Percentiles rank a stretch among this genome's conserved stretches.
Evolutionary conservation across 1,140 invertebrate genomes (phyloP).

Genomic region (Hermetia illucens): DNA sequence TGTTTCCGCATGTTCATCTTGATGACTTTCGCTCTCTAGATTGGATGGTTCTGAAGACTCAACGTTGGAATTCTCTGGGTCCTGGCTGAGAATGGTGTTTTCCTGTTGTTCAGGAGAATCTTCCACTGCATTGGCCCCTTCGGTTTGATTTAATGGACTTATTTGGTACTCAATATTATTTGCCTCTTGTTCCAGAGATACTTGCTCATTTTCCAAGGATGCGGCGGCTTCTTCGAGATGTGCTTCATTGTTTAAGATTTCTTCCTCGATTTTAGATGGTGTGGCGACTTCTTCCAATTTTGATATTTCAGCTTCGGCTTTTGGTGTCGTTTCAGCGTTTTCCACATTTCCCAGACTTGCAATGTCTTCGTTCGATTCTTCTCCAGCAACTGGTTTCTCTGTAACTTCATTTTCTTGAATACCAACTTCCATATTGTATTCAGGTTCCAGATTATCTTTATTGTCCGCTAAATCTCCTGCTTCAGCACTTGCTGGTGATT

Average conservation of each 20-base stretch:
- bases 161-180: slow-evolving; percentile 9
- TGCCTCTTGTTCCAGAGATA: slow-evolving; percentile 10
- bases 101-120: too few species aligned
- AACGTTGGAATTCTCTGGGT: too few species aligned
- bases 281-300: slow-evolving; percentile 27
- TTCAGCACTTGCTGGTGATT: background rate
- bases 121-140: too few species aligned
- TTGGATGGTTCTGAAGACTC: too few species aligned
- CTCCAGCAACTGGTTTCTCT: too few species aligned
- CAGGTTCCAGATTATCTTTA: background rate
- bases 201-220: background rate
- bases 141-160: too few species aligned
- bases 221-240: background rate
- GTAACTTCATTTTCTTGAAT: slow-evolving; percentile 1
- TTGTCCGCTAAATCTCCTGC: background rate
- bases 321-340: background rate
- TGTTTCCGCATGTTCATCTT: slow-evolving; percentile 5
- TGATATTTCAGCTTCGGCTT: slow-evolving; percentile 20
- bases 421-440: background rate
- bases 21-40: slow-evolving; percentile 7
- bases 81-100: too few species aligned
- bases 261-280: slow-evolving; percentile 9
- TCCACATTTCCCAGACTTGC: background rate
- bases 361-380: too few species aligned
- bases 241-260: background rate